Conservation (phyloP, 2,113 vertebrate genomes). For the Phalacrocorax carbo region DNA sequence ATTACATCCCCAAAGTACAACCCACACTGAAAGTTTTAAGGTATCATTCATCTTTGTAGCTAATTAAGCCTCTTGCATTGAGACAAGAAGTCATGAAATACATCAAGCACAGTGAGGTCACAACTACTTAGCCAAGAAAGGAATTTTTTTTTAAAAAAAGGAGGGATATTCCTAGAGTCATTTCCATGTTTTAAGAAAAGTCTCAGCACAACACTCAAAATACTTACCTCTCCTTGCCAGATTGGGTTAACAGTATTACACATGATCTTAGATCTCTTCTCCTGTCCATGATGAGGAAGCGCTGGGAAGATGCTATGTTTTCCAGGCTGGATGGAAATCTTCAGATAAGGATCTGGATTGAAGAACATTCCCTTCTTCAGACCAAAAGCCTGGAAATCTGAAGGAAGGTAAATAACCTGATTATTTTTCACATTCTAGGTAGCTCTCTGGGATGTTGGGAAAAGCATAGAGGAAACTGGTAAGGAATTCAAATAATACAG, state of each 20-base stretch:
- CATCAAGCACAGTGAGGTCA: background rate
- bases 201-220: background rate
- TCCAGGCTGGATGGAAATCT: slow-evolving; percentile 96
- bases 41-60: background rate
- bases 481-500: background rate
- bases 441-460: background rate
- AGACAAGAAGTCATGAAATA: background rate
- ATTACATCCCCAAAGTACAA: background rate
- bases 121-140: background rate
- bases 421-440: background rate
- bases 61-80: background rate
- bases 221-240: slow-evolving; percentile 91
- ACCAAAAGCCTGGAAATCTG: slow-evolving; percentile 93
- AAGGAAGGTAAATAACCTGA: background rate
- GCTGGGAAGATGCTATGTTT: slow-evolving; percentile 97
- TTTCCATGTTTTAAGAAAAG: background rate
- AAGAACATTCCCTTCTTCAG: slow-evolving; percentile 99
- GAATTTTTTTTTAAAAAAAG: background rate
- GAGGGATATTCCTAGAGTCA: background rate
- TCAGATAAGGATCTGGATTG: slow-evolving; percentile 97
- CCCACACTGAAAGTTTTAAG: background rate
- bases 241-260: slow-evolving; percentile 93
- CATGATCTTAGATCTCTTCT: slow-evolving; percentile 90
- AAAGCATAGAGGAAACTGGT: background rate
- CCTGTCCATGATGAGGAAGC: slow-evolving; percentile 94